phyloP scores from a whole-genome alignment of 2,113 vertebrate genomes.

The Apaloderma vittatum region DNA sequence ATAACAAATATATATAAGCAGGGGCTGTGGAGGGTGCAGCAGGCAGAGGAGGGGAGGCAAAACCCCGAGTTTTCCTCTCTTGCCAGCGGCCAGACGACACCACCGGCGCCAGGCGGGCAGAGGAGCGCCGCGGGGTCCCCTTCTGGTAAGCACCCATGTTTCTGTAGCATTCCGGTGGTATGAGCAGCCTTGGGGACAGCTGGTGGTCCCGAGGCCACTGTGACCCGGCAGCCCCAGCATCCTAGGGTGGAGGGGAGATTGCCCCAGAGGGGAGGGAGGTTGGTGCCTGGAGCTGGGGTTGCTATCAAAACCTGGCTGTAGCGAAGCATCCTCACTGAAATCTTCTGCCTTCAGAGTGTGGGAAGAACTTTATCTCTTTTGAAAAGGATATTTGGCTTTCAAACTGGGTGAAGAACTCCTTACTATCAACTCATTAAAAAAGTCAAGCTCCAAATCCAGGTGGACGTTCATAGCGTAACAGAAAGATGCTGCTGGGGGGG shows the following conservation, averaged over 20 bases:
- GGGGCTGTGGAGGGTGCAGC: not conserved
- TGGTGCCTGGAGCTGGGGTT: not conserved
- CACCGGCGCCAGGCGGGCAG: not conserved
- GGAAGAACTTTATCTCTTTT: not conserved
- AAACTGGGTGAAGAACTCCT: not conserved
- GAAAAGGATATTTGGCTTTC: not conserved
- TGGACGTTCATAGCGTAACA: not conserved
- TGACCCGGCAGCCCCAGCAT: fast-evolving
- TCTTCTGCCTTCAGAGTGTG: fast-evolving
- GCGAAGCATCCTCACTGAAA: not conserved
- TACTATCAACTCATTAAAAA: not conserved
- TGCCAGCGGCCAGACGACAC: not conserved
- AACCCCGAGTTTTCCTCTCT: not conserved
- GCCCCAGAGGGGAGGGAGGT: not conserved
- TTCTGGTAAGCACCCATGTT: constrained; percentile 4
- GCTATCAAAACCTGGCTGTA: not conserved
- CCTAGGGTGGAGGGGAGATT: not conserved
- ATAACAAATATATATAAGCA: constrained; percentile 63
- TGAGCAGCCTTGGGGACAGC: not conserved
- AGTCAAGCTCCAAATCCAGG: not conserved
- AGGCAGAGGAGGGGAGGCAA: not conserved
- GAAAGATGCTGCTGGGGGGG: not conserved
- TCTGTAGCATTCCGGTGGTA: not conserved
- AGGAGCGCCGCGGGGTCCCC: fast-evolving
- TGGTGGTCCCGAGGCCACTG: not conserved